Base-by-base conservation (phyloP, 2,888 invertebrate species). In the Stenotaenia linearis region DNA sequence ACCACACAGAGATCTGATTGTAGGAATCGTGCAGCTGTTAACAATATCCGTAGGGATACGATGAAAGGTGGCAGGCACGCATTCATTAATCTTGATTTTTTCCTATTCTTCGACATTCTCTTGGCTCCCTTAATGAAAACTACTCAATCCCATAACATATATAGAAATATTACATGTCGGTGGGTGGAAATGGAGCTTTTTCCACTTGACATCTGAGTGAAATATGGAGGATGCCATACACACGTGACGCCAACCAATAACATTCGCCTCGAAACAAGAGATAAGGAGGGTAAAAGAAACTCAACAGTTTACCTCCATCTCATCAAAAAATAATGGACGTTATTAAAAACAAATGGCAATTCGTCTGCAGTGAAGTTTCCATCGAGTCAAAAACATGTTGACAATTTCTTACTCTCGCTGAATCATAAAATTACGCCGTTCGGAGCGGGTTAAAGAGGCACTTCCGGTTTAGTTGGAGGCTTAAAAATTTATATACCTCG, bases 151-250 rank as follows among this genome's bases (percentile, higher is more conserved):
- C 15, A 50, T 32, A 32, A 32, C 32, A 32, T 32, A 32, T 32
- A 32, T 32, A 32, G 32, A 32, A 32, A 32, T 32, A 32, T 32
- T 32, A 32, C 9, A 50, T 50, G 18, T 50, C 18, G 6, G 5
- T 50, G 50, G 50, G 50, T 50, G n/a, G 50, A 6, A 50, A 50
- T 50, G 50, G 18, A 50, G 50, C 50, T n/a, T 50, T 50, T 50
- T n/a, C 50, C 50, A 50, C 50, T 50, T 76, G 76, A 76, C 37
- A 76, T 32, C 35, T 75, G 37, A 37, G 37, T 76, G 76, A 76
- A 76, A 32, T 76, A 76, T 76, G 32, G 23, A 12, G 35, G 37
- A 6, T 76, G 76, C 76, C 76, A 76, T 76, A 32, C 21, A 76
- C 76, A 76, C 18, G 37, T 37, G 76, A 37, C 18, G 76, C 76